Percentiles rank a stretch among this genome's conserved stretches.
These are phyloP conservation scores for Actinemys pallida DNA, from an alignment of 2,113 vertebrate species.

Conservation along the genomic window DNA sequence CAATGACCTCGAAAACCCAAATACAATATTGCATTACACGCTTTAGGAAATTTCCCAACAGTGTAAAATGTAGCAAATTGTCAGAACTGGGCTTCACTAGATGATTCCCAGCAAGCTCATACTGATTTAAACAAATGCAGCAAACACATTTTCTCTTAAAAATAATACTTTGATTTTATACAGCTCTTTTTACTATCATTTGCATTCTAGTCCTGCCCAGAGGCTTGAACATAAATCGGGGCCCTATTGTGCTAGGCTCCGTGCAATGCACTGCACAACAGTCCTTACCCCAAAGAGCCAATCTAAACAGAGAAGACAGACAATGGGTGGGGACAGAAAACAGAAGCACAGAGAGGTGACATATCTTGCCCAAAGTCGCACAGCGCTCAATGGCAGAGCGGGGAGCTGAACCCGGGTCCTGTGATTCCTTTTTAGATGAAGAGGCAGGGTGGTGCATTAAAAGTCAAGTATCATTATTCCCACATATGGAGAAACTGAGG, in stretches of 20 bases:
- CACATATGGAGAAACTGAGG: not conserved
- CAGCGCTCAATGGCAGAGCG: not conserved
- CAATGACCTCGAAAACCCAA: conserved; percentile 71
- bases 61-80: not conserved
- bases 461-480: not conserved
- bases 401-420: not conserved
- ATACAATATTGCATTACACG: conserved; percentile 46
- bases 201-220: conserved; percentile 61
- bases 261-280: not conserved
- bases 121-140: not conserved
- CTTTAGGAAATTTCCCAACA: conserved; percentile 39
- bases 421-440: no score
- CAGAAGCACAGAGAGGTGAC: not conserved
- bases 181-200: conserved; percentile 37
- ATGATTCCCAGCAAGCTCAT: conserved; percentile 21
- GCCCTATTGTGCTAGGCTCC: not conserved
- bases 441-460: no score
- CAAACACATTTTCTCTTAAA: not conserved
- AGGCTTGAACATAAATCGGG: conserved; percentile 59
- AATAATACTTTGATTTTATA: not conserved
- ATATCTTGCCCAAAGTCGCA: not conserved
- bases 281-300: not conserved
- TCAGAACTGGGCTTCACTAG: not conserved
- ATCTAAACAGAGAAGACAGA: conserved; percentile 43
- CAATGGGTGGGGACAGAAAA: not conserved